A percentile compares a stretch with the other conserved stretches of the same genome.
Conservation (phyloP, 2,113 vertebrate genomes). For the Sigmodon hispidus region DNA sequence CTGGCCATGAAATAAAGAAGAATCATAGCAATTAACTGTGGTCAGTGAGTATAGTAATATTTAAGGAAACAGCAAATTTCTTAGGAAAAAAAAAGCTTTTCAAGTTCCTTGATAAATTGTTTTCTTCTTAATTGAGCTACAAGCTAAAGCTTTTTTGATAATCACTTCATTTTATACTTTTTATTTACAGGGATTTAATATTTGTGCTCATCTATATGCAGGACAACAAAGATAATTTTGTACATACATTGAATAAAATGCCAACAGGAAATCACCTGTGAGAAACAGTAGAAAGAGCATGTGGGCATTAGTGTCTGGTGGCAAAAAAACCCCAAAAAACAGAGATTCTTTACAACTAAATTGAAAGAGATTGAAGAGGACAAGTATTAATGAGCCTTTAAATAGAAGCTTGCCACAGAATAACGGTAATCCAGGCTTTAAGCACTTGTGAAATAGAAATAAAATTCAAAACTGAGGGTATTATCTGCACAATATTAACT, state of each 20-base stretch:
- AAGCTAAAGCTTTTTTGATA: constrained; percentile 38
- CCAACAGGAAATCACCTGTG: constrained; percentile 9
- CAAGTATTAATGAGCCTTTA: constrained; percentile 51
- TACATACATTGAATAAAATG: constrained; percentile 38
- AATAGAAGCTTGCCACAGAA: constrained; percentile 29
- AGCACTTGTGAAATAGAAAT: background rate
- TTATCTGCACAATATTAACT: background rate
- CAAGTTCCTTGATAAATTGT: background rate
- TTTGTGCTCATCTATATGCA: background rate
- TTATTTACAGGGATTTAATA: background rate
- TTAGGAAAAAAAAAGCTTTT: background rate
- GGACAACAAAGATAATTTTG: constrained; percentile 34
- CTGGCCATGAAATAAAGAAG: constrained; percentile 6
- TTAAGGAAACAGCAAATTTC: constrained; percentile 26
- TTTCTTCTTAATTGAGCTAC: background rate
- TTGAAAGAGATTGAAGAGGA: background rate
- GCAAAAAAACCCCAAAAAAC: constrained; percentile 71
- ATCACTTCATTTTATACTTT: background rate
- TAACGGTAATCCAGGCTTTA: constrained; percentile 2
- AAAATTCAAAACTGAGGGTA: constrained; percentile 23
- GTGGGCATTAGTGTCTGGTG: constrained; percentile 25
- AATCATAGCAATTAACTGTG: constrained; percentile 11
- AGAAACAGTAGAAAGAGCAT: constrained; percentile 44
- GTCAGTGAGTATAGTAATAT: background rate
- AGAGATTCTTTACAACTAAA: constrained; percentile 56